Percentiles rank a stretch among this genome's conserved stretches.
These are phyloP conservation scores for Hexactinellida sp. DNA, from an alignment of 37 sponge, comb jelly and placozoan species.

Conservation along the genomic window DNA sequence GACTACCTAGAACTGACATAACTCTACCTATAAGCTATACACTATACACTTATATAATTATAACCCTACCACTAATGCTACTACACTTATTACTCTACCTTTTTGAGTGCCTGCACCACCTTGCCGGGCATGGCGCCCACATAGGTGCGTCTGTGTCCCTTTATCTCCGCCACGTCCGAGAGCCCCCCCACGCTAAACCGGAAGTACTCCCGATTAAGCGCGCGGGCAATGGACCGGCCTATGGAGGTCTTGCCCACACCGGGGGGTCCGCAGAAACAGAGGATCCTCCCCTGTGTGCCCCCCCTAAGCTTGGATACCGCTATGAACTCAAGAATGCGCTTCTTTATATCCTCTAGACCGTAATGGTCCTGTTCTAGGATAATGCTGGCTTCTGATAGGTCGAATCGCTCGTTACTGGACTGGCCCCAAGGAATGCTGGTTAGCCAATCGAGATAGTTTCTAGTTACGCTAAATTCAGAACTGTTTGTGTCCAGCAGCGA, in stretches of 20 bases:
- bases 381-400: constrained; percentile 50
- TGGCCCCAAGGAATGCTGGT: constrained; percentile 86
- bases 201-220: constrained; percentile 79
- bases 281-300: constrained; percentile 74
- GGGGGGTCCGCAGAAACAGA: constrained; percentile 87
- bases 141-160: constrained; percentile 90
- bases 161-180: constrained; percentile 92
- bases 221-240: constrained; percentile 75
- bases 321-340: constrained; percentile 82
- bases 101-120: constrained; percentile 88
- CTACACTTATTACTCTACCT: no score
- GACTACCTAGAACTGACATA: no score
- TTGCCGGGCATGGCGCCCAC: constrained; percentile 96
- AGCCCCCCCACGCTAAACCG: constrained; percentile 88
- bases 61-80: no score
- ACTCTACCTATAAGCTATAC: no score
- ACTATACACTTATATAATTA: no score
- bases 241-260: constrained; percentile 89
- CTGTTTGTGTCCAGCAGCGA: constrained; percentile 76
- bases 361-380: constrained; percentile 81
- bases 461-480: constrained; percentile 81
- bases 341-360: constrained; percentile 77
- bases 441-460: constrained; percentile 94
- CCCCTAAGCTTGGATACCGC: constrained; percentile 67
- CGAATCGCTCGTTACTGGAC: constrained; percentile 67